These are phyloP conservation scores for Leucosticte australis DNA, from an alignment of 2,113 vertebrate species.

Conservation along the genomic window DNA sequence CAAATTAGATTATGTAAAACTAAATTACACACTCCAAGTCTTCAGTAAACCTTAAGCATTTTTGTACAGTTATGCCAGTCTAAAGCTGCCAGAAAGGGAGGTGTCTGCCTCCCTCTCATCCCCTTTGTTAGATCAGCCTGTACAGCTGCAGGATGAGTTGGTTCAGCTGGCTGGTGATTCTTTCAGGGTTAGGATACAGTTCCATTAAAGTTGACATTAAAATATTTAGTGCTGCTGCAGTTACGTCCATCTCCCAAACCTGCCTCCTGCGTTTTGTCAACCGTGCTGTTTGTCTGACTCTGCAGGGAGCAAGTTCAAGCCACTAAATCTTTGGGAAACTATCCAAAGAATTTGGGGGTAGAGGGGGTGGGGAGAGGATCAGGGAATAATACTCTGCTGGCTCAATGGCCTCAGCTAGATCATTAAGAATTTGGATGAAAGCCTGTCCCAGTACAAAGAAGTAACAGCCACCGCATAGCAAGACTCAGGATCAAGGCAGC, in stretches of 20 bases:
- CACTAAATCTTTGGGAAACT: slow-evolving; percentile 7
- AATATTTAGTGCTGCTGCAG: slow-evolving; percentile 4
- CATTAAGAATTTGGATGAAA: background rate
- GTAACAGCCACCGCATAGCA: background rate
- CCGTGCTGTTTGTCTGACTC: background rate
- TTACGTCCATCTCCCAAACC: background rate
- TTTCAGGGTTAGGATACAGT: background rate
- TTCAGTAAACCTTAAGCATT: background rate
- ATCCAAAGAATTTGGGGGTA: background rate
- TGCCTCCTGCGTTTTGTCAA: background rate
- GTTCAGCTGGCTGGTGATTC: background rate
- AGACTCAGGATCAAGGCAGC: background rate
- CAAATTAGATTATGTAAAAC: background rate
- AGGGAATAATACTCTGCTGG: background rate
- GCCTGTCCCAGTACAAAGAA: background rate
- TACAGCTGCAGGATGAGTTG: slow-evolving; percentile 11
- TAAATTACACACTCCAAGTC: background rate
- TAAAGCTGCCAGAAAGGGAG: background rate
- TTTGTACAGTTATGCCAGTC: background rate
- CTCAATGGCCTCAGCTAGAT: background rate
- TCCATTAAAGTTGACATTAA: slow-evolving; percentile 10
- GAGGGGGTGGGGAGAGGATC: background rate
- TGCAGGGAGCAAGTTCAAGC: background rate
- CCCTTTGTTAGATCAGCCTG: background rate
- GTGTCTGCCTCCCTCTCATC: background rate